phyloP scores from a whole-genome alignment of 53 echinoderm and acorn worm species.

The Crossaster papposus region DNA sequence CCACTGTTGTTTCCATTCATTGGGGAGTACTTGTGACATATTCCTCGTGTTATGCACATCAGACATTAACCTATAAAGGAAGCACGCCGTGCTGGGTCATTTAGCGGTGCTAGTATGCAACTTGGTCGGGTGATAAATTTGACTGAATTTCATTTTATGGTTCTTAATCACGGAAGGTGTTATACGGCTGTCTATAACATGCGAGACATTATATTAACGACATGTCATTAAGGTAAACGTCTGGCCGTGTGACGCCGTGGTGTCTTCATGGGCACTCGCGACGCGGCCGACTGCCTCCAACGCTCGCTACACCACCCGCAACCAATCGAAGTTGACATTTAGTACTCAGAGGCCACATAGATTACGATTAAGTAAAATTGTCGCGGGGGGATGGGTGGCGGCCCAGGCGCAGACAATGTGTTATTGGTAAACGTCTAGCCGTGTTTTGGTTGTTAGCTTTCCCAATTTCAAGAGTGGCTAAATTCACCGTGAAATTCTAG shows the following conservation, averaged over 20 bases:
- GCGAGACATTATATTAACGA: slow-evolving; percentile 38
- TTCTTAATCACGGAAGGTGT: slow-evolving; percentile 60
- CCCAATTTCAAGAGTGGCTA: neutral
- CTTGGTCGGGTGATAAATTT: slow-evolving; percentile 41
- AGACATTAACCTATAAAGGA: neutral
- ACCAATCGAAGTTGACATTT: slow-evolving; percentile 15
- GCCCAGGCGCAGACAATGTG: neutral
- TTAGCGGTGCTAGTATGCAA: neutral
- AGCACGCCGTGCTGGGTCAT: neutral
- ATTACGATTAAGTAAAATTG: neutral
- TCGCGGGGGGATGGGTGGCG: neutral
- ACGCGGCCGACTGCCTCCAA: neutral
- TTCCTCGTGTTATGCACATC: neutral
- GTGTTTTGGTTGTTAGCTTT: too few species aligned
- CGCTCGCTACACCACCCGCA: slow-evolving; percentile 1
- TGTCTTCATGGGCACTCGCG: slow-evolving; percentile 22
- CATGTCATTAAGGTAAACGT: slow-evolving; percentile 48
- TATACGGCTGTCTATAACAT: slow-evolving; percentile 26
- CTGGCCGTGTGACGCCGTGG: slow-evolving; percentile 30
- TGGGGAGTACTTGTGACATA: slow-evolving; percentile 15
- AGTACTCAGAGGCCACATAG: neutral
- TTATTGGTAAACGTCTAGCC: too few species aligned
- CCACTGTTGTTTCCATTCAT: neutral
- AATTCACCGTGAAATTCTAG: neutral
- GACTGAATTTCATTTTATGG: slow-evolving; percentile 61